Evolutionary conservation across 1,140 invertebrate species (phyloP), one percentile per base, ranked within the genome.

Genomic region (Asobara japonica): DNA sequence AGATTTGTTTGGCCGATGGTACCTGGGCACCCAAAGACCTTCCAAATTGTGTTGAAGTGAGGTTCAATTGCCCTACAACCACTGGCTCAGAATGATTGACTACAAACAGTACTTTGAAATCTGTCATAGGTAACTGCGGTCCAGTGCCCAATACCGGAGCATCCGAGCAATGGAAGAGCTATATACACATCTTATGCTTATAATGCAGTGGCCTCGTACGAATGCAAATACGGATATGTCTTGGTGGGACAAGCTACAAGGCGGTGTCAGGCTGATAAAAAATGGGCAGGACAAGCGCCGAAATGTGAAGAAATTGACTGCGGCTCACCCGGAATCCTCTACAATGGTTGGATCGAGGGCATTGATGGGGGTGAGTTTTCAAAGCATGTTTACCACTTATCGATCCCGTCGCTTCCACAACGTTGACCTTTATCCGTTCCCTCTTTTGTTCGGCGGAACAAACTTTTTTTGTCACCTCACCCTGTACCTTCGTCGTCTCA

Each of bases 221-320:
- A 97, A 79, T 99, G 97, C 87, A 94, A 95, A 77, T 95, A 95
- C 81, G 96, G 96, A 0, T 98, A 94, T 85, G 92, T 93, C 29
- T 89, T 99, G n/a, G 90, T 95, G 0, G 97, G 97, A 0, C 93
- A 95, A 71, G 89, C 90, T 3, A 97, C 95, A 5, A 89, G 97
- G 80, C 90, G 94, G 48, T 99, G 97, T 86, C 93, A 94, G 2
- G 93, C 96, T 2, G 95, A 98, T 85, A 94, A 94, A 82, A 93
- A 94, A 82, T 99, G 97, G 97, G 93, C 94, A 13, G 97, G 95
- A 30, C 89, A 90, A 11, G 90, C 94, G 76, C 96, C 97, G 0
- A 87, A 89, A 30, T 99, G 97, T 85, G 94, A 96, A 92, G 97
- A 98, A 88, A 98, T 99, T 79, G 95, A 98, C 87, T 99, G 97